Evolutionary conservation across 2,113 vertebrate genomes (phyloP), one percentile per base, ranked within the genome.

Genomic region (Mastomys natalensis): DNA sequence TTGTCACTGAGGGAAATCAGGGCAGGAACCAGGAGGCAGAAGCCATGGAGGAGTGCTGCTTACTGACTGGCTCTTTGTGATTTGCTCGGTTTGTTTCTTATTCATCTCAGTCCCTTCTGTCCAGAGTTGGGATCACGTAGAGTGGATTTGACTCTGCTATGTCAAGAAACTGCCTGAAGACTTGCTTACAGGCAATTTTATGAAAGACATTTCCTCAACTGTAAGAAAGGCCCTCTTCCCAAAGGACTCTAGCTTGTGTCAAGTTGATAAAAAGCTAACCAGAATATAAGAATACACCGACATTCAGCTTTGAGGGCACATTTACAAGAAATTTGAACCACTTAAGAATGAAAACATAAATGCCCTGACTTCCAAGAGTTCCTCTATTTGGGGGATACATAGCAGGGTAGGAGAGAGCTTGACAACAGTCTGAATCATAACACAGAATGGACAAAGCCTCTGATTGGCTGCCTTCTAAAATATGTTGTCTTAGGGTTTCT

Each of bases 351-450:
- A 92, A 93, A 85, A 93, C 48, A 80, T 34, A 72, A 9, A 3
- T 64, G 21, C 48, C 31, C 9, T 85, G 48, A 93, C 78, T 55
- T 72, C 68, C 82, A 85, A 92, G 60, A 77, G 53, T 58, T 78
- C 24, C 90, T 93, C 45, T 96, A 86, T 88, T 24, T 24, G 70
- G 87, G 37, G 48, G 60, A 93, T 31, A 91, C 62, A 51, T 66
- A 74, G 43, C 60, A 31, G 55, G 70, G 72, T 84, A 15, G 55
- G 77, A 81, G 82, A 48, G 60, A 17, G 64, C 22, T 78, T 85
- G 80, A 7, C 48, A 92, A 62, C 40, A n/a, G 40, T 87, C 66
- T 74, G 62, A 95, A 73, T 93, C 87, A 89, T 62, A 87, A 70
- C 45, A 74, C 13, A 53, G 48, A 40, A 40, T 24, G 76, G 31